Evolutionary conservation across 1,140 invertebrate genomes (phyloP), one percentile per base, ranked within the genome.

Genomic region (Eufriesea mexicana): DNA sequence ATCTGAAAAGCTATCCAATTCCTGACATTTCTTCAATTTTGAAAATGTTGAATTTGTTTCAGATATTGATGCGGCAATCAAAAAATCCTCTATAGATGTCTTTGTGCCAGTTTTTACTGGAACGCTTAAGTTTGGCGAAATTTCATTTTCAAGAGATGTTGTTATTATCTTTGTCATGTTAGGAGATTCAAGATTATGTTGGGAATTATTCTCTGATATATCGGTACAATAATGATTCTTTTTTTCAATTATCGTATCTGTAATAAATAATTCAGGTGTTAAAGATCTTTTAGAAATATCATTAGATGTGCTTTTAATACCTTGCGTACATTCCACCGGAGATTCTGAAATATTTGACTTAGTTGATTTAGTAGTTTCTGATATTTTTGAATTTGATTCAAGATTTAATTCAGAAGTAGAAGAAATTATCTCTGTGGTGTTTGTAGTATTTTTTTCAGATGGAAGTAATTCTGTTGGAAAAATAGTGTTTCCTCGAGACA

Each of bases 61-160:
- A 66, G 35, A 14, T 12, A 23, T 18, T 18, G 55, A 7, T 28
- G 18, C n/a, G 18, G 7, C n/a, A 61, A 10, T 1, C 4, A 35
- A 57, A 0, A 64, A 12, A 61, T 20, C 72, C 12, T 78, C 54
- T 12, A 47, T 20, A 4, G 64, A 55, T 20, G 67, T 78, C 4
- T 73, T 75, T 25, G 73, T 25, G 2, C 74, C 68, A 62, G 67
- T 64, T 66, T 86, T 70, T 1, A 42, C 79, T 12, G 68, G 77
- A 23, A 82, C 12, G 18, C 49, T 51, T 18, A 72, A 45, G 0
- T 51, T 59, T 14, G 35, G 55, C 14, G 59, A 20, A 35, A 12
- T 12, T 16, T 72, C 18, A n/a, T 4, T 12, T n/a, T 67, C 12
- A n/a, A 20, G 5, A 7, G 7, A n/a, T 6, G 16, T 28, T 12